Evolutionary conservation across 2,888 invertebrate species (phyloP), one percentile per base, ranked within the genome.

Genomic region (Scaptomyza tumidula): DNA sequence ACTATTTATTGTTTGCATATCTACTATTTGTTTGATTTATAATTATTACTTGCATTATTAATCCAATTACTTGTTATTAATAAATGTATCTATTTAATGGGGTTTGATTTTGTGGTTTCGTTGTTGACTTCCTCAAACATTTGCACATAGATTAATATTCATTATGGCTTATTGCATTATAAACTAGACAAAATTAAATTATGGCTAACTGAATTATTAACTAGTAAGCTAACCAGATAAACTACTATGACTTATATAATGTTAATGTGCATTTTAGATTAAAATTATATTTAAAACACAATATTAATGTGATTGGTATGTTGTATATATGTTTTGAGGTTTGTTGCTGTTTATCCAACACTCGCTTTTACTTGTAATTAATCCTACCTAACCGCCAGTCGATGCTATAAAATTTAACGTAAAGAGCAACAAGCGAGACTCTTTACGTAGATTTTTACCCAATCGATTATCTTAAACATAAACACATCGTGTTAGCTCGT

Each of bases 11-110:
- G 39, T 39, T 39, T 35, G 13, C 33, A 3, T 14, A 6, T 14
- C 14, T 14, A 39, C 39, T 16, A 63, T 31, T 29, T 10, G 6
- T 24, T 24, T 62, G 35, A 56, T 56, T 29, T 56, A 56, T 16
- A 50, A 16, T 50, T 16, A 57, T 50, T 57, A 27, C 37, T n/a
- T 29, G n/a, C 16, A 27, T 49, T 37, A 29, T 33, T 16, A 45
- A 55, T 45, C 24, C 19, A 33, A 44, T 31, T 33, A n/a, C 11
- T 10, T 3, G 4, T 10, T 16, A 16, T 41, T 41, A 0, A 50
- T 35, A 10, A 10, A 2, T 33, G 16, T 16, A 10, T 49, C 6
- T 35, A 41, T 39, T 7, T n/a, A 9, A 1, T 49, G 13, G 13
- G 33, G 35, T 35, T 35, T 35, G 35, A 19, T 35, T 50, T 50